Evolutionary conservation across 1,140 invertebrate genomes (phyloP).

Genomic region (Choristoneura fumiferana): DNA sequence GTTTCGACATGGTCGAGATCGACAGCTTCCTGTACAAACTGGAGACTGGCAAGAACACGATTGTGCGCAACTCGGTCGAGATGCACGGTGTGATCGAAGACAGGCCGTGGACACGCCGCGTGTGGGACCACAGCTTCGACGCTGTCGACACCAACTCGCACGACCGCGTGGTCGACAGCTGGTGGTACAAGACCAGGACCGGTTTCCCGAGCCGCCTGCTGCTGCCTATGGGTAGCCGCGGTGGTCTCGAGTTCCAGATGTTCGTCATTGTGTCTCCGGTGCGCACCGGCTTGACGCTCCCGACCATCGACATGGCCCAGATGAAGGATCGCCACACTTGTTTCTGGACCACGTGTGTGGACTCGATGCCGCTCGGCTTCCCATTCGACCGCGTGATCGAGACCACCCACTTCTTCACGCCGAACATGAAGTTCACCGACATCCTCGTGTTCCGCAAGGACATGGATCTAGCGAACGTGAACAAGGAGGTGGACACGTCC

Average conservation of each 20-base stretch:
- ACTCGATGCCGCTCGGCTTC: conserved; percentile 81
- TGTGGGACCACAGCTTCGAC: conserved; percentile 67
- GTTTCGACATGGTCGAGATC: conserved; percentile 81
- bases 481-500: conserved; percentile 55
- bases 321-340: conserved; percentile 75
- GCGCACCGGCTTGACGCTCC: not conserved
- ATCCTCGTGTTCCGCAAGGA: conserved; percentile 81
- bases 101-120: conserved; percentile 53
- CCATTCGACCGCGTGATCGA: conserved; percentile 84
- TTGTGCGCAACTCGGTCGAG: conserved; percentile 69
- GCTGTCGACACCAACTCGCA: conserved; percentile 34
- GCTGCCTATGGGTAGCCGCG: conserved; percentile 82
- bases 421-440: conserved; percentile 83
- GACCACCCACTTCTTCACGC: conserved; percentile 78
- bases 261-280: conserved; percentile 80
- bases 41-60: conserved; percentile 81
- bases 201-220: conserved; percentile 83
- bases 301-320: conserved; percentile 50
- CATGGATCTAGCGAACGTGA: conserved; percentile 44
- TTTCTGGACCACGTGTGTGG: conserved; percentile 76
- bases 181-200: conserved; percentile 77
- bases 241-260: conserved; percentile 82
- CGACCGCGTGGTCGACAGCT: conserved; percentile 68
- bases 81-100: conserved; percentile 62
- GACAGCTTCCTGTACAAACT: conserved; percentile 84